Evolutionary conservation across 1,140 invertebrate species (phyloP).

Genomic region (Drosophila pseudoananassae): DNA sequence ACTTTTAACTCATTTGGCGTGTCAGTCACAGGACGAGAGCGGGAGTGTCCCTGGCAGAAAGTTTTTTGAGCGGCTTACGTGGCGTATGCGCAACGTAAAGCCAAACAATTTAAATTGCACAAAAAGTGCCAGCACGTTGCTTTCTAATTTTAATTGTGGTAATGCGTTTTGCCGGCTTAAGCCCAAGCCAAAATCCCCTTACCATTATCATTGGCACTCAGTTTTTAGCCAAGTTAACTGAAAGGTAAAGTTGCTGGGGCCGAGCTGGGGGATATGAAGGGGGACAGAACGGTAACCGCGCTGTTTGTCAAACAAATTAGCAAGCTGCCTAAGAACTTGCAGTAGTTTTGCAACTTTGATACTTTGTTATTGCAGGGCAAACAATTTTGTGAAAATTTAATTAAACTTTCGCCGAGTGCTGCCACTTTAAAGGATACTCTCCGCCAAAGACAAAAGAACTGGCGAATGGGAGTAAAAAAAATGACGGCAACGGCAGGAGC

Average conservation of each 20-base stretch:
- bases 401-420: conserved; percentile 61
- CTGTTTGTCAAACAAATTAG: conserved; percentile 76
- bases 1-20: background rate
- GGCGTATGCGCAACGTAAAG: conserved; percentile 63
- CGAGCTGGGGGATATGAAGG: background rate
- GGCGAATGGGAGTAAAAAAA: background rate
- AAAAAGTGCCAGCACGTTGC: conserved; percentile 51
- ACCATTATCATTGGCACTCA: background rate
- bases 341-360: conserved; percentile 63
- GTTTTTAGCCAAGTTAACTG: conserved; percentile 22
- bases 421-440: conserved; percentile 54
- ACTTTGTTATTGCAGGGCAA: conserved; percentile 63
- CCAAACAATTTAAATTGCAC: conserved; percentile 63
- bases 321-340: conserved; percentile 67
- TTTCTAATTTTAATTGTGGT: conserved; percentile 68
- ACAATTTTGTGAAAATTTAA: conserved; percentile 70
- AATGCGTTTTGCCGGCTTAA: conserved; percentile 58
- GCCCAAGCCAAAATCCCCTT: conserved; percentile 8
- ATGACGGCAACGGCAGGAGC: background rate
- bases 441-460: background rate
- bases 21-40: conserved; percentile 12
- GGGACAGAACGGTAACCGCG: conserved; percentile 43
- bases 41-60: conserved; percentile 12
- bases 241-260: conserved; percentile 7
- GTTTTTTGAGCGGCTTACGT: conserved; percentile 48